Base-by-base conservation (phyloP, 53 echinoderm and acorn worm genomes). In the Henricia sp. region DNA sequence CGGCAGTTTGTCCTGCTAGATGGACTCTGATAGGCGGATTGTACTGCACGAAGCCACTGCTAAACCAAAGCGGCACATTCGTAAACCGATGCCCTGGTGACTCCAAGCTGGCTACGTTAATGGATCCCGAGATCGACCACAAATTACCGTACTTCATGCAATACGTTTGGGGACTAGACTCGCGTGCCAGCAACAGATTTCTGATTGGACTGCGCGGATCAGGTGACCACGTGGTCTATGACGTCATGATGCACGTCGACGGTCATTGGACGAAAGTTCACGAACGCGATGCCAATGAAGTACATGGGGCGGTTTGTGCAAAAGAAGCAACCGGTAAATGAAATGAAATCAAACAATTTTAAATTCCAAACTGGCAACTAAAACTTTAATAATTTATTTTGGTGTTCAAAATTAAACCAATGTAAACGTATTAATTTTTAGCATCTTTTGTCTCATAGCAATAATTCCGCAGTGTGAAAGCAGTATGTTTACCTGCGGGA, bases 401-500 rank as follows among this genome's bases (percentile, higher is more conserved):
- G n/a, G n/a, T n/a, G 6, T 44, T 44, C 13, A 6, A 44, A 6
- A 44, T 9, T 9, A 44, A 44, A 9, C 44, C 44, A 44, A 44
- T 44, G 44, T 44, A 44, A 44, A 44, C n/a, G n/a, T n/a, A n/a
- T n/a, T n/a, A n/a, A n/a, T n/a, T n/a, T n/a, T n/a, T n/a, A n/a
- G n/a, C n/a, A n/a, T n/a, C n/a, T n/a, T n/a, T n/a, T n/a, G n/a
- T n/a, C n/a, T n/a, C n/a, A n/a, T n/a, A n/a, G n/a, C n/a, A n/a
- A n/a, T n/a, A 46, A 17, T 17, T 69, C 2, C 65, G 0, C 9
- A 35, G 16, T 94, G 94, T 63, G 36, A 51, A 23, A 27, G 3
- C 26, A 74, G 83, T 19, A 73, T 90, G 63, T 99, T 92, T 56
- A 78, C 40, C 2, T 99, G 99, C 71, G 84, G 67, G 20, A 85